Percentiles rank a stretch among this genome's conserved stretches.
These are phyloP conservation scores for Trialeurodes vaporariorum DNA, from an alignment of 1,140 invertebrate species.

Conservation along the genomic window DNA sequence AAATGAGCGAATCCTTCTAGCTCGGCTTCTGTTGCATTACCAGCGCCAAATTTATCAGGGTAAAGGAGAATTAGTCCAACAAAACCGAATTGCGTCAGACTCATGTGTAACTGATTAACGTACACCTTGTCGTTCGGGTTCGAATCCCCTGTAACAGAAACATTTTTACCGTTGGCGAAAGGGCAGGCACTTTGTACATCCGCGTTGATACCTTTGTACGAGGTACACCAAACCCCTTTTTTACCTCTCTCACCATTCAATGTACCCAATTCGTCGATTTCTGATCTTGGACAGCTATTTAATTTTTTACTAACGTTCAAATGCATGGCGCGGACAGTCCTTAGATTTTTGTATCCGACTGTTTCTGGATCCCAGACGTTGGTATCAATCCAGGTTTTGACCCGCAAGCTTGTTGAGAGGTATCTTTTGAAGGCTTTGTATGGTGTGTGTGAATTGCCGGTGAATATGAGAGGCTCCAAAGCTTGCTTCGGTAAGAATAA, in stretches of 20 bases:
- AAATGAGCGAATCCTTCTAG: conserved; percentile 63
- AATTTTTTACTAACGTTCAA: conserved; percentile 30
- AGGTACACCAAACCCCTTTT: conserved; percentile 22
- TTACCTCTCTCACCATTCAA: conserved; percentile 13
- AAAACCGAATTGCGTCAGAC: conserved; percentile 72
- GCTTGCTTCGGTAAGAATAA: conserved; percentile 48
- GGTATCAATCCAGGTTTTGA: conserved; percentile 40
- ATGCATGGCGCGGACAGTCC: conserved; percentile 38
- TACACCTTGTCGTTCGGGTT: conserved; percentile 37
- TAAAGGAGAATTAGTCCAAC: conserved; percentile 60
- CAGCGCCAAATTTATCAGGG: conserved; percentile 50
- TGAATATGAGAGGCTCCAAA: conserved; percentile 47
- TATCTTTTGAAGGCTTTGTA: conserved; percentile 54
- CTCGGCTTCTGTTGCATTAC: conserved; percentile 40
- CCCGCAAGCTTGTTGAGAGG: conserved; percentile 35
- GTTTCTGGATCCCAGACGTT: conserved; percentile 37
- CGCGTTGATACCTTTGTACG: conserved; percentile 7
- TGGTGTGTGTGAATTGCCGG: conserved; percentile 45
- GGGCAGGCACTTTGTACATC: conserved; percentile 22
- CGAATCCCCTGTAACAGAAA: no score
- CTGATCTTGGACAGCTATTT: conserved; percentile 15
- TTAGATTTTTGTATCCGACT: conserved; percentile 35
- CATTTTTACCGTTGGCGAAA: no score
- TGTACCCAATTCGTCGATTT: conserved; percentile 21
- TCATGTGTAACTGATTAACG: conserved; percentile 60